Conservation (phyloP, 2,797 vertebrate species). For the Vespertilio murinus region DNA sequence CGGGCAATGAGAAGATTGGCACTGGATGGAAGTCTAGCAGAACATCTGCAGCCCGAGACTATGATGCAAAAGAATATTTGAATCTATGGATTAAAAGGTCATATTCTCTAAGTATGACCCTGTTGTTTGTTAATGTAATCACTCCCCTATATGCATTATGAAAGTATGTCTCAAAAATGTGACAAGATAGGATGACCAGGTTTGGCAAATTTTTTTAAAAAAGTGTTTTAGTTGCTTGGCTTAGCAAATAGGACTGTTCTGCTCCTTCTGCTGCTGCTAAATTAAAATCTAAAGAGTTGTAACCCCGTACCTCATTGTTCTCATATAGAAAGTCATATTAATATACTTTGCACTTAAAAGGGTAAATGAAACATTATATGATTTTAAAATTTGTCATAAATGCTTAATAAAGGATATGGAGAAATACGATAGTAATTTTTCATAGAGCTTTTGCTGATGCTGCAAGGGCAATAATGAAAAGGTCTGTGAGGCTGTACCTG, state of each 20-base stretch:
- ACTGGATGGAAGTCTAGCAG: background rate
- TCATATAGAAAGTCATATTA: constrained; percentile 1
- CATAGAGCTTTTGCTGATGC: background rate
- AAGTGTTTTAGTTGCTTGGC: background rate
- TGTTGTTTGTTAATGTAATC: background rate
- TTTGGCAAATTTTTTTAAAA: background rate
- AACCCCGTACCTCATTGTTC: background rate
- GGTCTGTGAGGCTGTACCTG: background rate
- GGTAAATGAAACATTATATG: background rate
- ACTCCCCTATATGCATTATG: background rate
- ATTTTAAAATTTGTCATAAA: constrained; percentile 39
- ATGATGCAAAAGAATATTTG: background rate
- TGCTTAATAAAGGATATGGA: constrained; percentile 34
- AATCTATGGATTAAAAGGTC: background rate
- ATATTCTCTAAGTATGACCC: background rate
- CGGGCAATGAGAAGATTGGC: background rate
- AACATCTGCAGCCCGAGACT: background rate
- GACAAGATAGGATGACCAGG: background rate
- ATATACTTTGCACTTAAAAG: background rate
- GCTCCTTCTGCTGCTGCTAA: background rate
- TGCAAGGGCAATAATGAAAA: background rate
- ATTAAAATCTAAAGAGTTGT: constrained; percentile 9
- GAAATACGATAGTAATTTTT: background rate
- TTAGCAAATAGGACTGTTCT: background rate
- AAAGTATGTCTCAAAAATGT: background rate